Base-by-base conservation (phyloP, 1,140 invertebrate species). In the Pristionchus pacificus region DNA sequence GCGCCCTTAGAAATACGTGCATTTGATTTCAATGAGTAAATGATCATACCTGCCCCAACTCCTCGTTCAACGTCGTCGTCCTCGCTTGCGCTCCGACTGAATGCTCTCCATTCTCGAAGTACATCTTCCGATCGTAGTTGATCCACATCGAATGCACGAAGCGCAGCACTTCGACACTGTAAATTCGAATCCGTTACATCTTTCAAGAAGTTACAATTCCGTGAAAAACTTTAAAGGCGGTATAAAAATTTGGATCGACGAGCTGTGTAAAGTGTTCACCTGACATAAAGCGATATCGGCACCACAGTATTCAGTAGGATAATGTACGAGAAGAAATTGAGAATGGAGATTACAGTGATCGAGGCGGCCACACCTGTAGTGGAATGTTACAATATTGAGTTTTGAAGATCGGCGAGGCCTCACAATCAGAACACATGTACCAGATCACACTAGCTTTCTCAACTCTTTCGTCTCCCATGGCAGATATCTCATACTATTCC, bases 271-370 rank as follows among this genome's bases (percentile, higher is more conserved):
- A n/a, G n/a, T n/a, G n/a, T n/a, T 85, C 83, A 92, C 91, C 90
- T 97, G 78, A 98, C 96, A 87, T 99, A 99, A 58, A 99, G 88
- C 73, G 95, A 98, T 84, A 98, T 99, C 86, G 96, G 97, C 87
- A 99, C 96, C 73, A 99, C 94, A 77, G 96, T 99, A 87, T 99
- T 99, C 79, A 99, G 89, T 74, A 98, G 93, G 84, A 99, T 99
- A 78, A 95, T 93, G 86, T 99, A 99, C 1, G 96, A 98, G 87
- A 98, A 97, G 88, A 98, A 98, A 33, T 97, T 92, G 33, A 99
- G 89, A 67, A 97, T 87, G 68, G 95, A 91, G 79, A 97, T 98
- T 64, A 96, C 91, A 64, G 93, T 67, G 31, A 84, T 79, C 67
- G 38, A 49, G 38, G 6, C 38, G 38, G 65, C 19, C 6, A 49